A percentile compares a stretch with the other conserved stretches of the same genome.
Conservation (phyloP, 2,113 vertebrate genomes). For the Oxyura jamaicensis region DNA sequence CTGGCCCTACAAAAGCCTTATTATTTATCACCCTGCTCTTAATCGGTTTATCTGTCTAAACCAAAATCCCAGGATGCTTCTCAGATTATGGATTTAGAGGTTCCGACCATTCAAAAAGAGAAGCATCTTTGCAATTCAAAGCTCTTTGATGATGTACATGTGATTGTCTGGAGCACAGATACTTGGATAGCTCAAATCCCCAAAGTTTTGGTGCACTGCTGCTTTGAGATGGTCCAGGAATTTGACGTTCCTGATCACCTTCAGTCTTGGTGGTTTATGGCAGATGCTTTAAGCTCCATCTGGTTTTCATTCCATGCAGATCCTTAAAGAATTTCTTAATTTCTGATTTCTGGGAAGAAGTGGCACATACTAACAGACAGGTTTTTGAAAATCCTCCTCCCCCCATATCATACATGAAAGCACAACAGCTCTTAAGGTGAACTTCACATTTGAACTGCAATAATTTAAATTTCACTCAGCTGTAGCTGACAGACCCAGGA, state of each 20-base stretch:
- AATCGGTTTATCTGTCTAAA: not conserved
- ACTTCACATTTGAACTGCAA: not conserved
- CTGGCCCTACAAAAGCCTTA: not conserved
- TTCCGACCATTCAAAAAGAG: not conserved
- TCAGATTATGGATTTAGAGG: slow-evolving; percentile 5
- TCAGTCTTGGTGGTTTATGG: not conserved
- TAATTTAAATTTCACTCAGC: not conserved
- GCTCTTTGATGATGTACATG: slow-evolving; percentile 17
- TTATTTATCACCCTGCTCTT: slow-evolving; percentile 8
- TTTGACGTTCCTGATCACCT: slow-evolving; percentile 54
- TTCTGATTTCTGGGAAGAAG: slow-evolving; percentile 10
- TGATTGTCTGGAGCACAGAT: slow-evolving; percentile 16
- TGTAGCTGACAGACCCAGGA: not conserved
- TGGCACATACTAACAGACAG: not conserved
- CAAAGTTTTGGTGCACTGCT: not conserved
- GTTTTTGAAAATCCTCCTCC: not conserved
- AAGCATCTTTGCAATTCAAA: not conserved
- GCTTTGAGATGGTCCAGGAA: slow-evolving; percentile 51
- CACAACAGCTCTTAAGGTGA: not conserved
- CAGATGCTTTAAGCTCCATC: slow-evolving; percentile 33
- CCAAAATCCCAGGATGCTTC: not conserved
- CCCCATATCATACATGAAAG: not conserved
- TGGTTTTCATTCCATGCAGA: slow-evolving; percentile 30
- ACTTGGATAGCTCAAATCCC: slow-evolving; percentile 25
- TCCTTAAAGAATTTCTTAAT: slow-evolving; percentile 10